Base-by-base conservation (phyloP, 2,888 invertebrate species). In the Meiosimyza decipiens region DNA sequence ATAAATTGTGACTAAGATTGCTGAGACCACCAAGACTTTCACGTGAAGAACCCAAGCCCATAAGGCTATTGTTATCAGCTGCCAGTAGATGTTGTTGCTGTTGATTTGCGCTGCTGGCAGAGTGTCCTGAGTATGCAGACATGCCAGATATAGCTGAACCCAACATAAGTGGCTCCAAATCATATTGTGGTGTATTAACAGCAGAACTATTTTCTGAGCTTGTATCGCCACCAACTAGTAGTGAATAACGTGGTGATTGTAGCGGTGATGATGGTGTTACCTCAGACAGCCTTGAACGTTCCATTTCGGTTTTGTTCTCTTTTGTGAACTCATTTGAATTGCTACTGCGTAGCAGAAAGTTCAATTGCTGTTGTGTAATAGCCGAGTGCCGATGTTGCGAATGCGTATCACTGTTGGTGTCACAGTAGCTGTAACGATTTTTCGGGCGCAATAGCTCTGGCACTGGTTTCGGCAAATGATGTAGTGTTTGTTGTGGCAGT, bases 171-270 rank as follows among this genome's bases (percentile, higher is more conserved):
- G 86, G 84, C 69, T 87, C 87, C 80, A 86, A 80, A 74, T 87
- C 87, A 75, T 86, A 87, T 55, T 86, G 83, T 6, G 87, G 87
- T 4, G 87, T 87, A 77, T 84, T 87, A 4, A 87, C 84, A 3
- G 87, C 83, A 51, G 87, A 87, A 75, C 87, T 87, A 69, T 86
- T 86, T 72, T 87, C 87, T 1, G 87, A 87, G 73, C 87, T 87
- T 28, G 87, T 87, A 54, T 87, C 87, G 66, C 87, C 86, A 65
- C 87, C 86, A 33, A 87, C 79, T 63, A 87, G 78, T 75, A 87
- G 74, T n/a, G 87, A 87, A 75, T 87, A 87, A 3, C 87, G 83
- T n/a, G 87, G 87, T 77, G 86, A 86, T 74, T 84, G 83, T 15
- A 82, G 77, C 0, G 87, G 87, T 49, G 87, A 86, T 18, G 87